Base-by-base conservation (phyloP, 2,797 vertebrate species). In the Sebastes melanostomus region DNA sequence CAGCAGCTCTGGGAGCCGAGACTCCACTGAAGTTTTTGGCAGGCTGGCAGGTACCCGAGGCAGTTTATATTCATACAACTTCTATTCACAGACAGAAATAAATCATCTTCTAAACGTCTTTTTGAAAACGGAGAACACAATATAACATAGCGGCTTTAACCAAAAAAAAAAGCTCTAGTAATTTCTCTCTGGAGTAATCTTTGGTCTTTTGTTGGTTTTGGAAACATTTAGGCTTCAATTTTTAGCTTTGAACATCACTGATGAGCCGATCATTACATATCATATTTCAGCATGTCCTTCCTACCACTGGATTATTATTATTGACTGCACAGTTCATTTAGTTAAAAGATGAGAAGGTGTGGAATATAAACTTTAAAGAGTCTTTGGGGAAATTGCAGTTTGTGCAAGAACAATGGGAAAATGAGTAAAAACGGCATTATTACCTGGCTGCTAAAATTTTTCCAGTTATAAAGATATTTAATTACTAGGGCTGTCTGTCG, bases 21-120 rank as follows among this genome's bases (percentile, higher is more conserved):
- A 62, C 58, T 86, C 65, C 65, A 55, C 75, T 80, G 80, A 84
- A 77, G 78, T 73, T 89, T 84, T 77, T 81, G 89, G 84, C 85
- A 84, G 61, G 56, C 72, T 84, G 78, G 70, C 77, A 83, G 75
- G 22, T 55, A 83, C 86, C 87, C 71, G 61, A 75, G 89, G 85
- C 81, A 72, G 27, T 89, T 89, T 77, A 72, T 80, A 84, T 85
- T 87, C 83, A 72, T 72, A 75, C 71, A 83, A 75, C 63, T 80
- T 81, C 56, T 80, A 67, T 65, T 81, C 88, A 84, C 55, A 75
- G 76, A 70, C 68, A 42, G 67, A 86, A 85, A 82, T 84, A 81
- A 87, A 84, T 70, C 71, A 52, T 74, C 50, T 73, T 82, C 56
- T 72, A 61, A 80, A 82, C 6, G 54, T 65, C 73, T 73, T 85